Conservation (phyloP, 2,888 invertebrate species). For the Nomada fucata region DNA sequence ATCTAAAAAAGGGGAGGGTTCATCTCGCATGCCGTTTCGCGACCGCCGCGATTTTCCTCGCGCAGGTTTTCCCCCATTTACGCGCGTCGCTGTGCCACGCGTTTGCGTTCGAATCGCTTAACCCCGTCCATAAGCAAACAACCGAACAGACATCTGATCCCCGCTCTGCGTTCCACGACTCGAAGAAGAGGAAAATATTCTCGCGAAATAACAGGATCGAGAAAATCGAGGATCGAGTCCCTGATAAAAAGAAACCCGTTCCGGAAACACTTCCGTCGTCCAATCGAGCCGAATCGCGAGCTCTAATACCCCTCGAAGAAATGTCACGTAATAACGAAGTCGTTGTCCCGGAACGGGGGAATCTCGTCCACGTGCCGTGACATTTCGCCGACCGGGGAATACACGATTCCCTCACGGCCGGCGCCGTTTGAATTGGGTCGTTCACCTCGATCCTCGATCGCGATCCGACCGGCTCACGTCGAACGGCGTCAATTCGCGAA, state of each 20-base stretch:
- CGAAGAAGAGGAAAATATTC: too few relatives aligned
- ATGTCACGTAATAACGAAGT: conserved; percentile 42
- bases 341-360: conserved; percentile 9
- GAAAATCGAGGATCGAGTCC: too few relatives aligned
- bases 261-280: not conserved
- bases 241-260: conserved; percentile 4
- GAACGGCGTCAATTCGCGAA: not conserved
- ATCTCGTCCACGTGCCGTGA: conserved; percentile 18
- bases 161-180: too few relatives aligned
- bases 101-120: not conserved
- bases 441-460: conserved; percentile 29
- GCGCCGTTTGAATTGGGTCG: conserved; percentile 13
- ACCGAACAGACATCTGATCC: not conserved
- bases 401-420: not conserved
- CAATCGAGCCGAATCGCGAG: not conserved
- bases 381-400: conserved; percentile 29
- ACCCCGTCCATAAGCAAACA: not conserved
- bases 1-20: conserved; percentile 2
- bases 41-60: conserved; percentile 19
- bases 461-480: not conserved
- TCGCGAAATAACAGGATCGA: not conserved
- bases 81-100: not conserved
- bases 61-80: conserved; percentile 8
- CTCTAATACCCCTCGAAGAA: conserved; percentile 20
- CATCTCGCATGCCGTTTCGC: conserved; percentile 29